Conservation (phyloP, 2,888 invertebrate species). For the Alitta virens region DNA sequence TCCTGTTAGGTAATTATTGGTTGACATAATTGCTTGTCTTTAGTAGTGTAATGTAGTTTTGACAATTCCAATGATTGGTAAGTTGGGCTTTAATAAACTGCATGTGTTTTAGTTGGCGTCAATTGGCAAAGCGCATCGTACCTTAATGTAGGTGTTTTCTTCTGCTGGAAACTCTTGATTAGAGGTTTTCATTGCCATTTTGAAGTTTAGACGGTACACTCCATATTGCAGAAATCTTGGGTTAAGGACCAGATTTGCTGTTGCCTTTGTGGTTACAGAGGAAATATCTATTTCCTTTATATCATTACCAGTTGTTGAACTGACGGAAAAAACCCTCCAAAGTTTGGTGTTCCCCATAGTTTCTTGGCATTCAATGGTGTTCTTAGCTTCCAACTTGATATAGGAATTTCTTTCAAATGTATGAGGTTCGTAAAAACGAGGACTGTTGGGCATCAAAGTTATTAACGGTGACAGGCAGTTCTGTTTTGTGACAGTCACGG, state of each 20-base stretch:
- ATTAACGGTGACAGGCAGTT: too few relatives aligned
- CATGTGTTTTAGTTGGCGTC: too few relatives aligned
- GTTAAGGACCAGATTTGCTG: slow-evolving; percentile 36
- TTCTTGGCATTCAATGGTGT: slow-evolving; percentile 30
- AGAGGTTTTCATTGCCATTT: slow-evolving; percentile 39
- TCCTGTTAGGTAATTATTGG: too few relatives aligned
- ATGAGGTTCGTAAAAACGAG: too few relatives aligned
- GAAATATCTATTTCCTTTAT: slow-evolving; percentile 18
- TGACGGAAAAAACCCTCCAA: slow-evolving; percentile 31
- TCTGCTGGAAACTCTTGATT: slow-evolving; percentile 26
- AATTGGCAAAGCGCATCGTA: too few relatives aligned
- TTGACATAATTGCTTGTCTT: too few relatives aligned
- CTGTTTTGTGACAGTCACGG: too few relatives aligned
- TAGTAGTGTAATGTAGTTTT: too few relatives aligned
- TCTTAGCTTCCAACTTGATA: slow-evolving; percentile 27
- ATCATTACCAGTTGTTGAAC: slow-evolving; percentile 15
- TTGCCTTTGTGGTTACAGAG: slow-evolving; percentile 13
- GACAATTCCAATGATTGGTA: too few relatives aligned
- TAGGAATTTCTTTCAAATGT: slow-evolving; percentile 20
- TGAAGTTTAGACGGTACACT: slow-evolving; percentile 48
- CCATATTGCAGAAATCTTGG: slow-evolving; percentile 45
- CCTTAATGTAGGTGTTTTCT: slow-evolving; percentile 38
- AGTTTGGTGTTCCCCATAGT: slow-evolving; percentile 38
- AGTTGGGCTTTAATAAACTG: too few relatives aligned
- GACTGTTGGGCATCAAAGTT: too few relatives aligned